phyloP scores from a whole-genome alignment of 2,797 vertebrate species.

The Aulostomus chinensis region DNA sequence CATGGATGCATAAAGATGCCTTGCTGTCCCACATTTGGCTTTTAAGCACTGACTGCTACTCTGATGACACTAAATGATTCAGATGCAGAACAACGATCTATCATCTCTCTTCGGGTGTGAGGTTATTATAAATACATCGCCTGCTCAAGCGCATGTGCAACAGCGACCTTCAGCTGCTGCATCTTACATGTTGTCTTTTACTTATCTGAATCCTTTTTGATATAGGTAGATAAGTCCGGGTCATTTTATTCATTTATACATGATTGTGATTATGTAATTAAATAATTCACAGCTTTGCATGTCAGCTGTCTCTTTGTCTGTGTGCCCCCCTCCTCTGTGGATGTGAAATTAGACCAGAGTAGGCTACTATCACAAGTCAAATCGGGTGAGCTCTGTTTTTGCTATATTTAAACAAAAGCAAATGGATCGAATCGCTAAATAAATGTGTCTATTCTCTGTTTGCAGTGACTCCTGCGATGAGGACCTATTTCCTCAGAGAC shows the following conservation, averaged over 20 bases:
- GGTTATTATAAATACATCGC: slow-evolving; percentile 54
- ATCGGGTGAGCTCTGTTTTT: slow-evolving; percentile 4
- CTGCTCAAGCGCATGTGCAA: too few species aligned
- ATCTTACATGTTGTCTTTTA: too few species aligned
- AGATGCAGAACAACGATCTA: slow-evolving; percentile 58
- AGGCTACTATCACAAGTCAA: neutral
- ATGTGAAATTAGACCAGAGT: neutral
- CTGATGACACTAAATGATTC: slow-evolving; percentile 69
- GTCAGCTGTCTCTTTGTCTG: neutral
- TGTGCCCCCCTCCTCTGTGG: neutral
- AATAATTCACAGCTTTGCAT: slow-evolving; percentile 28
- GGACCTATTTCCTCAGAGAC: too few species aligned
- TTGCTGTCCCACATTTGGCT: slow-evolving; percentile 69
- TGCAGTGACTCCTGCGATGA: slow-evolving; percentile 9
- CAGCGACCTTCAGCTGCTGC: slow-evolving; percentile 1
- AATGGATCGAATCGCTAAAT: too few species aligned
- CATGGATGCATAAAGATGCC: slow-evolving; percentile 67
- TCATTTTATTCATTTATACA: slow-evolving; percentile 4
- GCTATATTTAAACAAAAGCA: too few species aligned
- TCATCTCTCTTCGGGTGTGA: slow-evolving; percentile 40
- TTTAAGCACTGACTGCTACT: slow-evolving; percentile 50
- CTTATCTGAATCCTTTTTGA: too few species aligned
- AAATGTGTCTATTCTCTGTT: too few species aligned
- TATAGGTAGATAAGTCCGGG: slow-evolving; percentile 9
- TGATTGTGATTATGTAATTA: neutral